Base-by-base conservation (phyloP, 2,888 invertebrate genomes). In the Rotaria socialis region DNA sequence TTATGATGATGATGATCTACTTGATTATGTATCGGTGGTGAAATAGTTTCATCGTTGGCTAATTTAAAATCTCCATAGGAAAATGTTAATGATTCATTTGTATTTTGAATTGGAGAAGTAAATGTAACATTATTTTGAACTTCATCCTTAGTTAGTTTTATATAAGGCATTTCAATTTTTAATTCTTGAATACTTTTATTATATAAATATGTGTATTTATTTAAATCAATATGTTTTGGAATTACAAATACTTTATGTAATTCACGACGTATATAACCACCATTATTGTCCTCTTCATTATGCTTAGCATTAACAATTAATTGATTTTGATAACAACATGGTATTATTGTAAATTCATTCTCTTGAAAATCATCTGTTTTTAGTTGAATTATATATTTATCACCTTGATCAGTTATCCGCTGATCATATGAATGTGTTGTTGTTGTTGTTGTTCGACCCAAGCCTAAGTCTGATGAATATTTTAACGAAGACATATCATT, bases 241-340 rank as follows among this genome's bases (percentile, higher is more conserved):
- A 80, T 80, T 24, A 10, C 8, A 47, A 80, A 80, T 43, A 80
- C 47, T 80, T 80, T 80, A 47, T 80, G 80, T 47, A 80, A 47
- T 80, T 80, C 80, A 24, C 80, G 80, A 24, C 80, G 43, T 41
- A 80, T n/a, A 80, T 41, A 80, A 47, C 80, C 80, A 47, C 80
- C 47, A 47, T 24, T 8, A 47, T n/a, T 22, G 47, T 80, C 80
- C 35, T 80, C 80, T 80, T 80, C 80, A 47, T 6, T 22, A 80
- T 80, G 80, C 47, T 80, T 80, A 43, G 47, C 80, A 80, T 80
- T 47, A 80, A 80, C 11, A 80, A 80, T 22, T 80, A 80, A 80
- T 47, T 80, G 47, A 47, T 43, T n/a, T n/a, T 6, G 8, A 47
- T 19, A 24, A 5, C 16, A 47, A n/a, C 10, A 5, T 24, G 24